phyloP scores from a whole-genome alignment of 2,113 vertebrate genomes.

The Cephalopterus ornatus region DNA sequence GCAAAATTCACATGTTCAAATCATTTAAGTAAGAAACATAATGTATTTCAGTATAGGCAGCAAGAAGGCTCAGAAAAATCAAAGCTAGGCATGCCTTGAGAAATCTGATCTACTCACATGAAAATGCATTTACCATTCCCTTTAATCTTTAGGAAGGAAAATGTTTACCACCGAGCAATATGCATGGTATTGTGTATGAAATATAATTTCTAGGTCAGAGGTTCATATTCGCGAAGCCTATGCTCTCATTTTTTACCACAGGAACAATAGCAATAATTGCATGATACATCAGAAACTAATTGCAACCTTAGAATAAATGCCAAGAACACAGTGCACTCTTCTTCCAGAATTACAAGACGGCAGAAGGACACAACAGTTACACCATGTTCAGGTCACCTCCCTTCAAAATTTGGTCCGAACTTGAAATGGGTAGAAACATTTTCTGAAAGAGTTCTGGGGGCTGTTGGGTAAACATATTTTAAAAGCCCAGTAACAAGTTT shows the following conservation, averaged over 20 bases:
- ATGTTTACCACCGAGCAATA: neutral
- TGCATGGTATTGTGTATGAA: neutral
- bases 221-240: neutral
- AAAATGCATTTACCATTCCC: neutral
- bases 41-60: neutral
- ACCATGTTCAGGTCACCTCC: accelerated
- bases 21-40: neutral
- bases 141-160: neutral
- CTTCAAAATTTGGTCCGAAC: neutral
- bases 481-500: neutral
- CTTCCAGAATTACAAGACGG: neutral
- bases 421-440: neutral
- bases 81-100: accelerated
- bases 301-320: neutral
- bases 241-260: neutral
- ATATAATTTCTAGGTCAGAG: neutral
- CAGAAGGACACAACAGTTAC: neutral
- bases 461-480: neutral
- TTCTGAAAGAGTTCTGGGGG: neutral
- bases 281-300: neutral
- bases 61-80: neutral
- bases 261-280: neutral
- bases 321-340: accelerated
- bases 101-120: neutral
- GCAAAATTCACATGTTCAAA: neutral